These are phyloP conservation scores for Scomber colias DNA, from an alignment of 2,113 vertebrate species.

Conservation along the genomic window DNA sequence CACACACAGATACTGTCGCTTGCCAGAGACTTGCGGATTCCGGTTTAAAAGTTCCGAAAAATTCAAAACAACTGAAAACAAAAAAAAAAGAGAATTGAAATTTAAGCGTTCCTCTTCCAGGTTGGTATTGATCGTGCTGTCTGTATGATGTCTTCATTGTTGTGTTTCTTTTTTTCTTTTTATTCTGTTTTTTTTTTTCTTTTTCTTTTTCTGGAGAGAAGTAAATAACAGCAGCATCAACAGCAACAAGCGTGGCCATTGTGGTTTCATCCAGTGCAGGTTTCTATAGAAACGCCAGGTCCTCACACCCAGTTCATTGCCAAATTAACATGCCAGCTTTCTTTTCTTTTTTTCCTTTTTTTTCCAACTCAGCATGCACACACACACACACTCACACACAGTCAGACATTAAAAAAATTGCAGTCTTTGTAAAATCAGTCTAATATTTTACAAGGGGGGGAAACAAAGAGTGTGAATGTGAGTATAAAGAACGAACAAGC, in stretches of 20 bases:
- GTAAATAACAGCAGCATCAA: slow-evolving; percentile 75
- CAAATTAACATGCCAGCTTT: slow-evolving; percentile 30
- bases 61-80: slow-evolving; percentile 80
- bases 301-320: slow-evolving; percentile 29
- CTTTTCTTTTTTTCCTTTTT: neutral
- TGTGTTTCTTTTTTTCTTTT: slow-evolving; percentile 63
- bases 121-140: slow-evolving; percentile 84
- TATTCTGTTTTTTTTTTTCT: too few species aligned
- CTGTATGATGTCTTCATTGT: slow-evolving; percentile 84
- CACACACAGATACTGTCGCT: slow-evolving; percentile 80
- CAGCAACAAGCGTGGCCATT: slow-evolving; percentile 72
- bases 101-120: slow-evolving; percentile 76
- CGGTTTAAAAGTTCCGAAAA: slow-evolving; percentile 69
- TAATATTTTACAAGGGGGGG: neutral
- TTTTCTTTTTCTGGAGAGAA: slow-evolving; percentile 69
- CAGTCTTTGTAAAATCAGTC: neutral
- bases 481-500: slow-evolving; percentile 25
- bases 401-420: neutral
- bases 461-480: neutral
- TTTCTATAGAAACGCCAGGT: slow-evolving; percentile 34
- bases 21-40: slow-evolving; percentile 78
- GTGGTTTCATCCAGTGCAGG: slow-evolving; percentile 71
- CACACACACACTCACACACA: too few species aligned
- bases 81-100: slow-evolving; percentile 79
- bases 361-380: slow-evolving; percentile 7